Percentiles rank a stretch among this genome's conserved stretches.
Conservation (phyloP, 1,140 invertebrate genomes). For the Scaptomyza hsui region DNA sequence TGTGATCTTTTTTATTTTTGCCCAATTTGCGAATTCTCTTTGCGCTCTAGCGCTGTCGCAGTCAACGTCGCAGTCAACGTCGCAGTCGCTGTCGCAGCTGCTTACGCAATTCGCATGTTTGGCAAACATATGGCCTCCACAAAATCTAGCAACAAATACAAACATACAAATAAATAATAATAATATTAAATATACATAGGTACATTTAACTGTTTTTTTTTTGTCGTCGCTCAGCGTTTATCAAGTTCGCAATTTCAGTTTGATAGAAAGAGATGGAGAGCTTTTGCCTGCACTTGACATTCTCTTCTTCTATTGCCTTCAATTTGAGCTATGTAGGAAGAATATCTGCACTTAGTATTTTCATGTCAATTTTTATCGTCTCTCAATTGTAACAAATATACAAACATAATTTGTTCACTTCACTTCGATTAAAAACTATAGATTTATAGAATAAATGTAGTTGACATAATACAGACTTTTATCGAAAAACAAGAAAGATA, state of each 20-base stretch:
- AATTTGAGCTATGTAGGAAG: too few species aligned
- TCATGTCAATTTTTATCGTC: too few species aligned
- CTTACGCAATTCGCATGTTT: slow-evolving; percentile 78
- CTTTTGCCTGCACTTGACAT: slow-evolving; percentile 18
- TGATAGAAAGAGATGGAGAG: background rate
- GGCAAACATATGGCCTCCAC: slow-evolving; percentile 61
- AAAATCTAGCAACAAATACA: slow-evolving; percentile 32
- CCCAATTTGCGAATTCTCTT: slow-evolving; percentile 52
- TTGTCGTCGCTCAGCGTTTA: background rate
- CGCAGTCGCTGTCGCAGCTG: slow-evolving; percentile 10
- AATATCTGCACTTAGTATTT: too few species aligned
- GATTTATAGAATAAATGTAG: too few species aligned
- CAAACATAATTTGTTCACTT: too few species aligned
- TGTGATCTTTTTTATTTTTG: slow-evolving; percentile 28
- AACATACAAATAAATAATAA: background rate
- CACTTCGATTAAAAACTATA: too few species aligned
- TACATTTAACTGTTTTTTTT: background rate
- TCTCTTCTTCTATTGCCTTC: background rate
- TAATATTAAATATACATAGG: too few species aligned
- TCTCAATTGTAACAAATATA: too few species aligned
- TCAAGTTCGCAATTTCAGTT: background rate
- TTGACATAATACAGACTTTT: too few species aligned
- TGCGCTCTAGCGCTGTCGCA: slow-evolving; percentile 4
- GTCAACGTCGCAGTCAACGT: slow-evolving; percentile 1
- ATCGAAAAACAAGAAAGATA: too few species aligned